Evolutionary conservation across 2,797 vertebrate genomes (phyloP), one percentile per base, ranked within the genome.

Genomic region (Hippocampus kuda): DNA sequence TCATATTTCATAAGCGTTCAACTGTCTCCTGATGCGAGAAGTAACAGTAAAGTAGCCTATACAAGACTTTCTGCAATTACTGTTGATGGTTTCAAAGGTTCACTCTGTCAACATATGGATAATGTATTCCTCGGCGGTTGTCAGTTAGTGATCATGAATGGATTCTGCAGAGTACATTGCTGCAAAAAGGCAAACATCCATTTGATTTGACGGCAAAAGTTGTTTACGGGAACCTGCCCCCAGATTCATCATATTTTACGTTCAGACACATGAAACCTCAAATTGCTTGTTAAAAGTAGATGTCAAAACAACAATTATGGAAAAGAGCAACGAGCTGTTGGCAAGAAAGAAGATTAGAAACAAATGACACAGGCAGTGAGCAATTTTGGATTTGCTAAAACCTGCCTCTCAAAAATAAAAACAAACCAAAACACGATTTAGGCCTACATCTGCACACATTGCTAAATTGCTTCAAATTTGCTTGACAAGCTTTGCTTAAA

Each of bases 1-100:
- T 59, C 13, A 15, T 27, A 57, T 7, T 27, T 59, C 71, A 68
- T 60, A 62, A 42, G 30, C 34, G 18, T 67, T 41, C n/a, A 54
- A 38, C 46, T 41, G 5, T 66, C 10, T 15, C 5, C 20, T 24
- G 27, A 24, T 41, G 51, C 26, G 66, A 54, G 34, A 41, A 67
- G 48, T 44, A 15, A 64, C 12, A 2, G 20, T n/a, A 22, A 62
- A 62, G 20, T 62, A 62, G 34, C 34, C 34, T 7, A 7, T 38
- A 38, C 7, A 7, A 38, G 7, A 38, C 38, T 26, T 46, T 64
- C n/a, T 46, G 41, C 41, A 64, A 13, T 44, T 44, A 44, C 12
- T 7, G 30, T 30, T 20, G 30, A 61, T 61, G 30, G 7, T 26
- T 34, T 20, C 6, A 30, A 61, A 60, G 57, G 27, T 34, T 18